Base-by-base conservation (phyloP, 2,888 invertebrate species). In the Halictus quadricinctus region DNA sequence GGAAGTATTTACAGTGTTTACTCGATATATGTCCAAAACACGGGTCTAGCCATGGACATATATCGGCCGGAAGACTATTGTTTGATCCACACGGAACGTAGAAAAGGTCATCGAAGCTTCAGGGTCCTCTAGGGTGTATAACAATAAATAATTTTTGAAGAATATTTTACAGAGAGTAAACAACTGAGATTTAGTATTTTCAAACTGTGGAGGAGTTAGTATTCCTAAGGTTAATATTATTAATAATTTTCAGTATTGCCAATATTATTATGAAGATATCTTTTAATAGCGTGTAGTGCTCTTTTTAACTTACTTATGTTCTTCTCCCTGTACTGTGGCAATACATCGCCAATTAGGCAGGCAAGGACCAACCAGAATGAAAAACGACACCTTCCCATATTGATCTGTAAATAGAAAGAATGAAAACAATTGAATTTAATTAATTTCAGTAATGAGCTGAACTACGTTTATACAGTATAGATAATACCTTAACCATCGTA, bases 241-340 rank as follows among this genome's bases (percentile, higher is more conserved):
- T 60, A 60, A 25, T 60, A 60, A 60, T 60, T 60, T 12, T n/a
- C 58, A 4, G 29, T 29, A 29, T 29, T 15, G 64, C 2, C 15
- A 36, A 18, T 36, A 36, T 18, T 66, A 36, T 36, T 64, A 64
- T 7, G 2, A 12, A 64, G 0, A 64, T 29, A 29, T 6, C 2
- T 64, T 36, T 36, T 15, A 18, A 8, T 66, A 36, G 1, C 1
- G 18, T 36, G 36, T 36, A 36, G 21, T 18, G 29, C 36, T 18
- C 15, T 64, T 18, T 25, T 25, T 41, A 75, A 92, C 92, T 93
- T 81, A 92, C 92, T 92, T 87, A 91, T 92, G 85, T 93, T 92
- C 81, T 93, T 92, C 43, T 93, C 93, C 36, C 92, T 91, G 84
- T 90, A 93, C 81, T 93, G 93, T 46, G 91, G 83, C 64, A 87